phyloP scores from a whole-genome alignment of 1,140 invertebrate genomes.

The Papilio polyxenes region DNA sequence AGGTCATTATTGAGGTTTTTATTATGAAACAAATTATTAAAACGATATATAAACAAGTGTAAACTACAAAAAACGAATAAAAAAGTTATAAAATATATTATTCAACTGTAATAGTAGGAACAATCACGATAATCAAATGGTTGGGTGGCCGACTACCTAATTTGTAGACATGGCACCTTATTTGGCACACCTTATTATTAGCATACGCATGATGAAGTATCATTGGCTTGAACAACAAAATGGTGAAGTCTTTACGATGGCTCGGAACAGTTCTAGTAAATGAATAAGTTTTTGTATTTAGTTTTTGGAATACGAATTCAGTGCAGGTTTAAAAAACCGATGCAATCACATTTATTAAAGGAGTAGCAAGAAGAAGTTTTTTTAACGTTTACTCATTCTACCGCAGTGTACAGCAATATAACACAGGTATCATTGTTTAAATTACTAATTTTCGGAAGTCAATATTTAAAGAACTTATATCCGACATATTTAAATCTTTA shows the following conservation, averaged over 20 bases:
- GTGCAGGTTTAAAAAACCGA: too few species aligned
- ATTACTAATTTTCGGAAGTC: background rate
- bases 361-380: background rate
- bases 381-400: background rate
- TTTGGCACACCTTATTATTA: background rate
- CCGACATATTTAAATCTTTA: background rate
- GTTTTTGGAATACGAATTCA: too few species aligned
- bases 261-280: background rate
- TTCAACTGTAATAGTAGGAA: background rate
- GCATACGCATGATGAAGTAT: slow-evolving; percentile 2
- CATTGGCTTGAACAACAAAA: background rate
- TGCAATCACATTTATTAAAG: too few species aligned
- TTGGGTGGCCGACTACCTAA: slow-evolving; percentile 8
- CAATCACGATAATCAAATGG: background rate
- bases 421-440: background rate
- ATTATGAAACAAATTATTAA: background rate
- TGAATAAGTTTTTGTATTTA: background rate
- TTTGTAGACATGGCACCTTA: slow-evolving; percentile 4
- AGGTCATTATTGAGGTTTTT: too few species aligned
- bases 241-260: background rate
- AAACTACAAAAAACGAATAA: background rate
- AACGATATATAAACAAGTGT: background rate
- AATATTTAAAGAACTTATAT: background rate
- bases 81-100: background rate
- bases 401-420: background rate